Percentiles rank a stretch among this genome's conserved stretches.
These are phyloP conservation scores for Mythimna albipuncta DNA, from an alignment of 2,888 invertebrate genomes.

Conservation along the genomic window DNA sequence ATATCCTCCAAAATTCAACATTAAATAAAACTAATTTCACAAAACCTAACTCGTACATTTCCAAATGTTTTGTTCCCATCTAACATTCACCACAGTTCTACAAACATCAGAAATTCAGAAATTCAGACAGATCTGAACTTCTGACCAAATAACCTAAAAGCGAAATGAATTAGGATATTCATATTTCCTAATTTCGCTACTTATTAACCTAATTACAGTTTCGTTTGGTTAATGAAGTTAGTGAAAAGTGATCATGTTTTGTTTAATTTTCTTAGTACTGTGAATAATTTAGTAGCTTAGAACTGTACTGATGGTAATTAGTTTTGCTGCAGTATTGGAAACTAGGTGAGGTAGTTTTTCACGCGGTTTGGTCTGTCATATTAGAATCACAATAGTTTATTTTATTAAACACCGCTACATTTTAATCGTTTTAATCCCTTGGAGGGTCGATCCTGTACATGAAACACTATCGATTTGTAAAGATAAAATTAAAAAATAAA, in stretches of 20 bases:
- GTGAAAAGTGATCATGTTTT: conserved; percentile 58
- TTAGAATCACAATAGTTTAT: not conserved
- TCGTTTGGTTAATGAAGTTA: conserved; percentile 41
- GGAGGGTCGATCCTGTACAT: too few relatives aligned
- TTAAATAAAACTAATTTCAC: conserved; percentile 28
- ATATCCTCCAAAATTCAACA: not conserved
- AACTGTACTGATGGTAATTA: conserved; percentile 43
- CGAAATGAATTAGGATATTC: conserved; percentile 52
- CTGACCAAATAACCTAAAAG: conserved; percentile 53
- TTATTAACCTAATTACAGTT: conserved; percentile 61
- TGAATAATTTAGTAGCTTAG: conserved; percentile 64
- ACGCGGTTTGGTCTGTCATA: not conserved
- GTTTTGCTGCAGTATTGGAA: not conserved
- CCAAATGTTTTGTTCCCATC: conserved; percentile 22
- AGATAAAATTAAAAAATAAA: too few relatives aligned
- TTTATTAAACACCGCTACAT: too few relatives aligned
- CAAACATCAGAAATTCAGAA: conserved; percentile 25
- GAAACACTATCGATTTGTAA: too few relatives aligned
- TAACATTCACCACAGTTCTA: conserved; percentile 13
- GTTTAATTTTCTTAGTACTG: conserved; percentile 65
- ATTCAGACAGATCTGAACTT: conserved; percentile 20
- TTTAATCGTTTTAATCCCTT: too few relatives aligned
- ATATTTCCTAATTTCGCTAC: conserved; percentile 53
- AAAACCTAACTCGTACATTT: conserved; percentile 11
- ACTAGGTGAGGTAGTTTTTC: not conserved